phyloP scores from a whole-genome alignment of 2,888 invertebrate species.

The Volucella bombylans region DNA sequence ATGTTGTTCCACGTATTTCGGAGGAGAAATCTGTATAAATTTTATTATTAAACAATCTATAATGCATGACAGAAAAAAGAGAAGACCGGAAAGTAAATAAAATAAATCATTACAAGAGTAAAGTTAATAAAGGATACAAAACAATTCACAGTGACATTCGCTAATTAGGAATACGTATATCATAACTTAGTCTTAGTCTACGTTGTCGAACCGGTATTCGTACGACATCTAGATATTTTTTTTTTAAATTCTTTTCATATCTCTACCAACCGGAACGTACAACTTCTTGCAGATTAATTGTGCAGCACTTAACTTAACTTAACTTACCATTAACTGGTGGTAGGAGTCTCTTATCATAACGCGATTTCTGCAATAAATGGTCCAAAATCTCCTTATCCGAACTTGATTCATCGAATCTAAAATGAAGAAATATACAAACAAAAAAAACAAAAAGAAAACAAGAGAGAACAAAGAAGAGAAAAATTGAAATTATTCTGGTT shows the following conservation, averaged over 20 bases:
- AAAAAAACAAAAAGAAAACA: slow-evolving; percentile 33
- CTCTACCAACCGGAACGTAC: too few species aligned
- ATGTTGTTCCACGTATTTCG: too few species aligned
- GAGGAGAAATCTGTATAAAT: too few species aligned
- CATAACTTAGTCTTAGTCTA: too few species aligned
- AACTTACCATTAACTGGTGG: slow-evolving; percentile 93
- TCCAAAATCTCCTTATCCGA: slow-evolving; percentile 96
- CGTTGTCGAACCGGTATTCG: too few species aligned
- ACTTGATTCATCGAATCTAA: slow-evolving; percentile 94
- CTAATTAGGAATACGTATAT: neutral
- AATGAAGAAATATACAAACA: slow-evolving; percentile 68
- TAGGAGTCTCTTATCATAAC: slow-evolving; percentile 95
- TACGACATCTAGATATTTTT: too few species aligned
- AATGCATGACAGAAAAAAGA: neutral
- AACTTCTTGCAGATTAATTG: neutral
- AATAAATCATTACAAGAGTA: neutral
- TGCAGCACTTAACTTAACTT: neutral
- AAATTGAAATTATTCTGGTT: slow-evolving; percentile 12
- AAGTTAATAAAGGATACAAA: neutral
- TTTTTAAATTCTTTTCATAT: too few species aligned
- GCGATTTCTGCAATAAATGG: slow-evolving; percentile 92
- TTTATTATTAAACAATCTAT: neutral
- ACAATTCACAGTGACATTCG: neutral
- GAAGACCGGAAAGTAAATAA: too few species aligned
- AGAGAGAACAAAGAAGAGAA: slow-evolving; percentile 24